Base-by-base conservation (phyloP, 1,140 invertebrate genomes). In the Papilio machaon region DNA sequence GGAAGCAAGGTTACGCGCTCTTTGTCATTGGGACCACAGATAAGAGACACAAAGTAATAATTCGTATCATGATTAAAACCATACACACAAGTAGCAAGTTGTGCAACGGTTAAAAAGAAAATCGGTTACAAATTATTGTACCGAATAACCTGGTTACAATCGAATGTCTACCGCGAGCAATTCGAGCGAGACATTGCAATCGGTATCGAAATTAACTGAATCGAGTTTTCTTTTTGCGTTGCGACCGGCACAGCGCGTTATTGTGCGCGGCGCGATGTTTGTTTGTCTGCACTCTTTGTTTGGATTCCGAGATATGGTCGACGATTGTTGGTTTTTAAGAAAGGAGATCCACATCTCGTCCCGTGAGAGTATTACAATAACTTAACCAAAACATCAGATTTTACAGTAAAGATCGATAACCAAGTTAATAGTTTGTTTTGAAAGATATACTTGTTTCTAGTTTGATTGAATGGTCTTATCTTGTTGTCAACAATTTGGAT, bases 61-160 rank as follows among this genome's bases (percentile, higher is more conserved):
- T 64, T 64, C 2, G 19, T 9, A 23, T 38, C 10, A 54, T 67
- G 2, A 30, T 67, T 35, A 23, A 5, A 67, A 67, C 15, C 11
- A 67, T 35, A 35, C 35, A 67, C 64, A 35, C 1, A 11, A 35
- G 30, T 67, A 23, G 13, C 23, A 13, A 35, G 11, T 67, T 67
- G 30, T 38, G 64, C 30, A 67, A 67, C 64, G 52, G 52, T 54
- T 60, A 60, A 60, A n/a, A 15, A 35, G 30, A 13, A 67, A 35
- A 67, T 67, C 64, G 64, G 35, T 67, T 35, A 13, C 11, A 30
- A 67, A 67, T 67, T 67, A 67, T 67, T 67, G 64, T 67, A 38
- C 64, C 64, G 64, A 67, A 67, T 67, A 67, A 67, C 64, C 64
- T 67, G 64, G 64, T 35, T 67, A 67, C 64, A 67, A 67, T 67